These are phyloP conservation scores for Peucedramus taeniatus DNA, from an alignment of 2,113 vertebrate species.

Conservation along the genomic window DNA sequence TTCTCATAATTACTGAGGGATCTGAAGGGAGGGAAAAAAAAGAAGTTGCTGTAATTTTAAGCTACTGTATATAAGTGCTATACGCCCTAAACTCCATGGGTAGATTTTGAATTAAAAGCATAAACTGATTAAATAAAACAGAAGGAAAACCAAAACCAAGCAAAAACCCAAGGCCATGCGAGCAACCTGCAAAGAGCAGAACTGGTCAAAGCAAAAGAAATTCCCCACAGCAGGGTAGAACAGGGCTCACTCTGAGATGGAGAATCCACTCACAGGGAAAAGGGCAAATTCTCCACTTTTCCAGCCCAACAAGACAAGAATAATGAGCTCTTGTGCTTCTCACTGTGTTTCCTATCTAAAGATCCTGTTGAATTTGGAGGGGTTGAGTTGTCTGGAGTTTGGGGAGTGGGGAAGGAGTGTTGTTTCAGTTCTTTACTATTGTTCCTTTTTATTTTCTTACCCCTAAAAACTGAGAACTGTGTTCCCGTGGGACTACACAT, in stretches of 20 bases:
- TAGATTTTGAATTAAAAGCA: slow-evolving; percentile 18
- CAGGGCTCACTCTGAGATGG: background rate
- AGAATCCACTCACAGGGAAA: background rate
- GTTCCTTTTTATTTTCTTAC: background rate
- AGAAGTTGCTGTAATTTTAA: background rate
- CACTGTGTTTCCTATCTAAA: background rate
- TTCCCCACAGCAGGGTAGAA: accelerated
- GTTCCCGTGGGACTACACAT: background rate
- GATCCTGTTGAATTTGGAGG: background rate
- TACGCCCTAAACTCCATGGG: background rate
- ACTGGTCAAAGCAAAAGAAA: background rate
- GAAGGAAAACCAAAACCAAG: background rate
- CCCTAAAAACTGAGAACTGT: background rate
- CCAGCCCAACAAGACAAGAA: background rate
- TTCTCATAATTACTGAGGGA: slow-evolving; percentile 1
- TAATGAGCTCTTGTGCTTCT: background rate
- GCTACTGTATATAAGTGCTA: background rate
- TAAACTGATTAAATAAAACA: background rate
- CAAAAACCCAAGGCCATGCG: accelerated
- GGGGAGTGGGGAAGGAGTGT: accelerated
- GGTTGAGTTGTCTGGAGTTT: background rate
- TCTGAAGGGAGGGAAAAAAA: background rate
- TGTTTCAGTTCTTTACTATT: background rate
- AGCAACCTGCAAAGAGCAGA: background rate
- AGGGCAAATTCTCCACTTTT: background rate